Percentiles rank a stretch among this genome's conserved stretches.
Conservation (phyloP, 2,113 vertebrate species). For the Puntigrus tetrazona region DNA sequence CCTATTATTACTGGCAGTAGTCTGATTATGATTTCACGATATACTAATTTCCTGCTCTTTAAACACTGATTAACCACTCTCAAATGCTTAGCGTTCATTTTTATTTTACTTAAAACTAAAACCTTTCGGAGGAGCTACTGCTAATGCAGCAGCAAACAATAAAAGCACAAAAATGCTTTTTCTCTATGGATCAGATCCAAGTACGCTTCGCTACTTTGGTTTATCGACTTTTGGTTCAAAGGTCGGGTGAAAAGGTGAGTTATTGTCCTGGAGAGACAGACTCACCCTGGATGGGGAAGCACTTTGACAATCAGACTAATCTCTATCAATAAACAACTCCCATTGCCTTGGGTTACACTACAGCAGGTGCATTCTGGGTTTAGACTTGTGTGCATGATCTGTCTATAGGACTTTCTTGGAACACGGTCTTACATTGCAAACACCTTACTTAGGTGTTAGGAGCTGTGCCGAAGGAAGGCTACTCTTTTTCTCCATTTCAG, state of each 20-base stretch:
- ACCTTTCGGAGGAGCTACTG: not conserved
- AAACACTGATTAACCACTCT: conserved; percentile 17
- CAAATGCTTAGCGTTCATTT: not conserved
- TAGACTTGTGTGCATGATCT: not conserved
- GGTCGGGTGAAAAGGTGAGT: conserved; percentile 63
- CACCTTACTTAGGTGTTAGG: not conserved
- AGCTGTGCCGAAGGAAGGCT: not conserved
- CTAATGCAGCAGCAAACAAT: not conserved
- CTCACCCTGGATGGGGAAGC: conserved; percentile 43
- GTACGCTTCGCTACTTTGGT: not conserved
- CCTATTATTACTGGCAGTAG: conserved; percentile 57
- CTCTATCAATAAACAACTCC: conserved; percentile 39
- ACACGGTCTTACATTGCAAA: not conserved
- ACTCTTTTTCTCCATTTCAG: not conserved
- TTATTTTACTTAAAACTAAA: not conserved
- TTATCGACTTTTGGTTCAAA: not conserved
- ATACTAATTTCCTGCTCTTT: conserved; percentile 38
- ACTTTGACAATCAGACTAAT: conserved; percentile 45
- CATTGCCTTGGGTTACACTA: conserved; percentile 24
- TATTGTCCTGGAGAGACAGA: conserved; percentile 44
- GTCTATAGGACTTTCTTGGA: not conserved
- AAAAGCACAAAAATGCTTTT: not conserved
- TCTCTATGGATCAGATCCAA: not conserved
- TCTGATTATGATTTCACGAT: conserved; percentile 37
- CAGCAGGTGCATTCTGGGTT: conserved; percentile 36